Evolutionary conservation across 2,888 invertebrate species (phyloP), one percentile per base, ranked within the genome.

Genomic region (Panopea generosa): DNA sequence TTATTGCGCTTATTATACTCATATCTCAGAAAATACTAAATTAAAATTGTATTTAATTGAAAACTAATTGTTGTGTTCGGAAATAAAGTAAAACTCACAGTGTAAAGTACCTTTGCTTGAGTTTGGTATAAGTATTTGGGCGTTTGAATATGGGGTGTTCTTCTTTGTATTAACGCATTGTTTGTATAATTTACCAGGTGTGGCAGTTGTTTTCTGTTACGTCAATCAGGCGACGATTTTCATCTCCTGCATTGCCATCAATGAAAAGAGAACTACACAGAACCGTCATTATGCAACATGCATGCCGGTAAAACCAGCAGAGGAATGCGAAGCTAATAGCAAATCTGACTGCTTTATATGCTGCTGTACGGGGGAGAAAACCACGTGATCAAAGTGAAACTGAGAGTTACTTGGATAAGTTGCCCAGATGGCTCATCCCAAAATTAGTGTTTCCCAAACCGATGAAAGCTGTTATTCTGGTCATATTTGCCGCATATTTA

Each of bases 291-390:
- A 82, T 33, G 33, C 79, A 43, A 61, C 66, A 2, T 84, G 81
- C 47, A 49, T 49, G 22, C 61, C 62, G n/a, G 47, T 56, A 49
- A 80, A 77, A n/a, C 70, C 83, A 1, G 61, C 68, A 2, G 74
- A 78, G 7, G 71, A 85, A 18, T 61, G 73, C 55, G 66, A 57
- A 53, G 62, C 74, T 2, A 52, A 63, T 2, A 57, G 57, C 0
- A 53, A 53, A 7, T 56, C 73, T 6, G 22, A 2, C 11, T 53
- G 49, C 20, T 22, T 18, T 3, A 43, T 73, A 1, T 68, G 72
- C 2, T 96, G 88, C 50, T 86, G 84, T 61, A 57, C 74, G 2
- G 86, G 85, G 6, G 49, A 74, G 7, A 62, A 71, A 45, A n/a
- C 83, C 86, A 4, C 67, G 24, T n/a, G 40, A 70, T 4, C 45